These are phyloP conservation scores for Anoplophora glabripennis DNA, from an alignment of 1,140 invertebrate species.

Conservation along the genomic window DNA sequence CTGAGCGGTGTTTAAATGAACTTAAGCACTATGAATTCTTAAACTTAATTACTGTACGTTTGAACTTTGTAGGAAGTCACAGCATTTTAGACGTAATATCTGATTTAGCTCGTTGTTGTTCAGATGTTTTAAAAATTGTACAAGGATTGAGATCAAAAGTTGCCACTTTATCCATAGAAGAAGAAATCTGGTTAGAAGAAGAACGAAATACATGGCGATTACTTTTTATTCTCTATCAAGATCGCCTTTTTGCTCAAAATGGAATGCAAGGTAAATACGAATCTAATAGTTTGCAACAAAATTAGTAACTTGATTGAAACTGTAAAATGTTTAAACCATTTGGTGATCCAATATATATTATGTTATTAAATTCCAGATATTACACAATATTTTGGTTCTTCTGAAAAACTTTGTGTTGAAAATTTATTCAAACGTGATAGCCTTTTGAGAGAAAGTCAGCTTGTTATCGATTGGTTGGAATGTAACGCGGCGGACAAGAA, in stretches of 20 bases:
- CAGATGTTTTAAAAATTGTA: slow-evolving; percentile 53
- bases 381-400: slow-evolving; percentile 44
- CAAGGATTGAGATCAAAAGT: slow-evolving; percentile 49
- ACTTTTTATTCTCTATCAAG: slow-evolving; percentile 74
- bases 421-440: slow-evolving; percentile 63
- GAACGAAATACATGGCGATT: slow-evolving; percentile 88
- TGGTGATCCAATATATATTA: too few relatives aligned
- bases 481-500: slow-evolving; percentile 71
- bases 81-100: slow-evolving; percentile 59
- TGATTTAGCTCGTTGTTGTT: slow-evolving; percentile 57
- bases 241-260: slow-evolving; percentile 58
- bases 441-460: slow-evolving; percentile 72
- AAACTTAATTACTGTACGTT: background rate
- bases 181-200: slow-evolving; percentile 64
- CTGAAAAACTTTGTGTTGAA: slow-evolving; percentile 63
- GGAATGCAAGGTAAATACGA: slow-evolving; percentile 22
- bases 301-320: too few relatives aligned
- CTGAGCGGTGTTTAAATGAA: background rate
- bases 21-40: background rate
- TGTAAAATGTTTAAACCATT: too few relatives aligned
- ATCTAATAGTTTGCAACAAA: slow-evolving; percentile 1
- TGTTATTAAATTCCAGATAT: background rate
- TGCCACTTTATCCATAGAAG: slow-evolving; percentile 49
- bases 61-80: slow-evolving; percentile 40
- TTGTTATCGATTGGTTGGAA: slow-evolving; percentile 93